A percentile compares a stretch with the other conserved stretches of the same genome.
Conservation (phyloP, 2,113 vertebrate genomes). For the Laticauda colubrina region DNA sequence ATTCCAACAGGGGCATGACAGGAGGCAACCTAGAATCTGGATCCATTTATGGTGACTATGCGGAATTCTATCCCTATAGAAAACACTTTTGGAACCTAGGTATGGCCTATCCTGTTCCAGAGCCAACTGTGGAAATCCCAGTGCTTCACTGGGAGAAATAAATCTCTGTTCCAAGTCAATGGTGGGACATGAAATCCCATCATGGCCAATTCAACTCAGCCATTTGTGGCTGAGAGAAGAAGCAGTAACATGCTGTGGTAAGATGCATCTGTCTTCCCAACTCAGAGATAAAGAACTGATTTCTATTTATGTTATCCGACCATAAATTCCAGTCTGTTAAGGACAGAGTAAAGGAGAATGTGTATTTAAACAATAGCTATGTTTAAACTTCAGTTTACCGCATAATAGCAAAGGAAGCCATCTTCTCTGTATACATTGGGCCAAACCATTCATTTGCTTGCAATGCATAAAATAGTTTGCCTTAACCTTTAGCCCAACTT, state of each 20-base stretch:
- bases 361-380: not conserved
- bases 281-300: not conserved
- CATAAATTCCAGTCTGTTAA: not conserved
- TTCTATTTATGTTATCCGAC: not conserved
- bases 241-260: not conserved
- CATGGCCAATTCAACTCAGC: not conserved
- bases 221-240: not conserved
- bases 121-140: too few relatives aligned
- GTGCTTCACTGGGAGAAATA: not conserved
- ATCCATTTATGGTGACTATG: not conserved
- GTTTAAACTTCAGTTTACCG: not conserved
- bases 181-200: not conserved
- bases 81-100: not conserved
- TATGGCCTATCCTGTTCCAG: not conserved
- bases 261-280: not conserved
- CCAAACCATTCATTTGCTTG: not conserved
- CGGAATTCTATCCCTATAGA: not conserved
- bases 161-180: not conserved
- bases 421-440: not conserved
- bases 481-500: not conserved
- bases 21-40: not conserved
- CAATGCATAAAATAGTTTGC: not conserved
- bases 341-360: not conserved
- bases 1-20: too few relatives aligned
- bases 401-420: not conserved